Base-by-base conservation (phyloP, 1,140 invertebrate genomes). In the Drosophila azteca region DNA sequence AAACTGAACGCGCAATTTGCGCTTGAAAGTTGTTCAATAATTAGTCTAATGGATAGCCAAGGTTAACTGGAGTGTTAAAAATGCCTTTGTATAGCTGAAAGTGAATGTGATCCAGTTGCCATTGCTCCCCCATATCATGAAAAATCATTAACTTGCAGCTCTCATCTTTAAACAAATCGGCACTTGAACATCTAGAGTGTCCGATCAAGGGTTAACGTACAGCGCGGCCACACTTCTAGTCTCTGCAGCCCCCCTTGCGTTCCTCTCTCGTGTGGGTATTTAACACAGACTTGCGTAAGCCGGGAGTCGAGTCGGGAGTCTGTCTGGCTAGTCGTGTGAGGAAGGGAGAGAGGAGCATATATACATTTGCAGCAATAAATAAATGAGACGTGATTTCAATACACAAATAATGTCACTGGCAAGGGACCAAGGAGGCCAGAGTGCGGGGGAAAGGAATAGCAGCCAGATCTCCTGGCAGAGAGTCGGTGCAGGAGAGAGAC, bases 381-480 rank as follows among this genome's bases (percentile, higher is more conserved):
- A 91, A 91, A 91, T 90, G 90, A 90, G 81, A 91, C 90, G 90
- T 91, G 90, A 90, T 91, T 91, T 91, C 79, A 91, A 91, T 91
- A 90, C 85, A 89, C 84, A 91, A 91, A 91, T 90, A 91, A 80
- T 81, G 78, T 48, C 41, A 22, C 26, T 45, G 26, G 49, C 29
- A 39, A 39, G 55, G 51, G 63, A n/a, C n/a, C n/a, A n/a, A 8
- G n/a, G 43, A 8, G 58, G 8, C 9, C 11, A 13, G 20, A 39
- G 13, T 8, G 5, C 24, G 13, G 11, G 24, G 6, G 29, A 3
- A 24, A 45, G 43, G 53, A 43, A 41, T 41, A 41, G 29, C 5
- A 44, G 26, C 6, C 41, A 59, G 57, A 13, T 13, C 11, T 13
- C 3, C 35, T 13, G 35, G 35, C 35, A 26, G 24, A 4, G 35